Base-by-base conservation (phyloP, 2,888 invertebrate species). In the Coleophora deauratella region DNA sequence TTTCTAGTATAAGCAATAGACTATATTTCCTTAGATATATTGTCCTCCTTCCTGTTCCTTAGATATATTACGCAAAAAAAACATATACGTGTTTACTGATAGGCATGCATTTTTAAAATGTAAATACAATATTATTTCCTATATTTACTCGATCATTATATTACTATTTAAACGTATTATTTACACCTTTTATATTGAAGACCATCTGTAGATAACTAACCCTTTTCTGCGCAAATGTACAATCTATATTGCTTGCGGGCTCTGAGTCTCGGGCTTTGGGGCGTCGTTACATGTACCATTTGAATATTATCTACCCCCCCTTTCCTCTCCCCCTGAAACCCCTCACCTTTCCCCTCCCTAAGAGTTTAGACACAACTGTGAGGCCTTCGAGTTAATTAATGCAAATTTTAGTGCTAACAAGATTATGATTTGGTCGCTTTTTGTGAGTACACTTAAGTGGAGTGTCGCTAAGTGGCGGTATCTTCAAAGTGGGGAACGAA, bases 351-450 rank as follows among this genome's bases (percentile, higher is more conserved):
- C 9, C 42, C 51, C 45, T 52, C 49, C 57, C 47, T 54, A 47
- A 54, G 64, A 78, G 77, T 77, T 80, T 78, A 81, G 78, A 76
- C 67, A 68, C 71, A 66, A 70, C 68, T 64, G 66, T 56, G 68
- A 73, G 66, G 75, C 74, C 77, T 76, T 72, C 64, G 72, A 74
- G 77, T 82, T 85, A 85, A 85, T 85, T 84, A 85, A 85, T 85
- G 84, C 84, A 85, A 85, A 85, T 85, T 85, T 84, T 77, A 78
- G 85, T 73, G 84, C 84, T 85, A 85, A 85, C 84, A 84, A 85
- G 85, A 85, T 85, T 85, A 85, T 85, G 84, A 81, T 79, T 73
- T 74, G 68, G 59, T 62, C 66, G 68, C 78, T 78, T 82, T 84
- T 82, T 82, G 78, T 79, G 63, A 61, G 62, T 55, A 68, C 66